These are phyloP conservation scores for Brachypodius melanocephalos DNA, from an alignment of 2,113 vertebrate genomes.

Conservation along the genomic window DNA sequence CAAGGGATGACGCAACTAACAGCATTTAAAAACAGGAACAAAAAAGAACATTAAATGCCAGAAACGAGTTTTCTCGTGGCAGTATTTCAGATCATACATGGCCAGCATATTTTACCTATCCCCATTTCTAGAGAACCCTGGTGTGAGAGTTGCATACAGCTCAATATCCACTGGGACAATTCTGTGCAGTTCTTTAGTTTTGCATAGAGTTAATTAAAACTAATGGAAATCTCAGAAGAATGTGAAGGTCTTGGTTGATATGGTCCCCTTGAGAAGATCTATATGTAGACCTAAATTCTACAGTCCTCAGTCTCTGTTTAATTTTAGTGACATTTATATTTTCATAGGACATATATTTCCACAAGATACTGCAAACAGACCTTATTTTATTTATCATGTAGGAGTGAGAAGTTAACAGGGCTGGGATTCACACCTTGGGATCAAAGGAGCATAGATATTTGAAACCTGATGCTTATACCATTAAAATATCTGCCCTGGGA, in stretches of 20 bases:
- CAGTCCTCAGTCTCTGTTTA: fast-evolving
- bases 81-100: background rate
- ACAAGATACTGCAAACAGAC: background rate
- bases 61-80: background rate
- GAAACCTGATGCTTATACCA: background rate
- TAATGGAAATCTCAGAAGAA: background rate
- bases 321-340: background rate
- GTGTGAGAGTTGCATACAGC: background rate
- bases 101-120: background rate
- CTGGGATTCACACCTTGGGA: constrained; percentile 25
- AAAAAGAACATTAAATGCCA: background rate
- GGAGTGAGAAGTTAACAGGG: background rate
- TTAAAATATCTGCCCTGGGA: constrained; percentile 4
- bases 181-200: background rate
- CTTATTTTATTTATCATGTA: background rate
- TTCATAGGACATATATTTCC: background rate
- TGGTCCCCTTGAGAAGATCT: background rate
- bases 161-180: background rate
- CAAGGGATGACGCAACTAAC: background rate
- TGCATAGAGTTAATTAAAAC: background rate
- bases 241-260: background rate
- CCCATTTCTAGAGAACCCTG: background rate
- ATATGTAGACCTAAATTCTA: background rate
- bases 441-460: constrained; percentile 24
- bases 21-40: background rate